Evolutionary conservation across 2,888 invertebrate species (phyloP).

Genomic region (Dasypogon diadema): DNA sequence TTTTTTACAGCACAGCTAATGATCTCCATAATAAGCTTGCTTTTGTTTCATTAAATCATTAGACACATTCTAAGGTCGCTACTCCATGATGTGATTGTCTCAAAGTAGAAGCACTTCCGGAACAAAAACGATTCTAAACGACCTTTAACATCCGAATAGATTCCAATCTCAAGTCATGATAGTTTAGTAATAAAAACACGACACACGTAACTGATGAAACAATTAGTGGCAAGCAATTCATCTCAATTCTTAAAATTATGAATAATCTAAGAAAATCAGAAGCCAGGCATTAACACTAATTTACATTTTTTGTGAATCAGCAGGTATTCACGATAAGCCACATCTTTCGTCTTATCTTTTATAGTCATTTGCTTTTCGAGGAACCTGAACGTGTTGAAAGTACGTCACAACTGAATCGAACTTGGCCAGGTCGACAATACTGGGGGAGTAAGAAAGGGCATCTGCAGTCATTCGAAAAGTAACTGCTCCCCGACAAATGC

Average conservation of each 20-base stretch:
- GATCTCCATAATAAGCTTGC: too few species aligned
- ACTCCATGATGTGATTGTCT: too few species aligned
- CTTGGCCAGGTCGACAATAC: neutral
- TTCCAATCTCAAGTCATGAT: too few species aligned
- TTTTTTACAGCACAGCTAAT: too few species aligned
- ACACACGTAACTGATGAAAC: too few species aligned
- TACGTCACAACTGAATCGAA: neutral
- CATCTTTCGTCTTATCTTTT: too few species aligned
- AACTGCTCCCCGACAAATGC: neutral
- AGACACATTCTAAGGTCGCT: too few species aligned
- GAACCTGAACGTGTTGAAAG: neutral
- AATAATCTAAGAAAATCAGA: neutral
- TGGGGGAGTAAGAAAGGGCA: neutral
- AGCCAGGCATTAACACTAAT: neutral
- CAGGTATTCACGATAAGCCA: conserved; percentile 7
- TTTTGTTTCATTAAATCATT: too few species aligned
- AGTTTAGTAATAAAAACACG: too few species aligned
- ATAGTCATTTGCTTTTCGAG: neutral
- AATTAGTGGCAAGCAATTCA: neutral
- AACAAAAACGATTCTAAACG: too few species aligned
- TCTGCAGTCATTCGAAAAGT: conserved; percentile 15
- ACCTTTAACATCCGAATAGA: too few species aligned
- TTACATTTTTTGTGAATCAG: conserved; percentile 3
- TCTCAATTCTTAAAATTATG: neutral
- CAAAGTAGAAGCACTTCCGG: too few species aligned